Percentiles rank a stretch among this genome's conserved stretches.
Conservation (phyloP, 1,140 invertebrate species). For the Geopemphigus sp. region DNA sequence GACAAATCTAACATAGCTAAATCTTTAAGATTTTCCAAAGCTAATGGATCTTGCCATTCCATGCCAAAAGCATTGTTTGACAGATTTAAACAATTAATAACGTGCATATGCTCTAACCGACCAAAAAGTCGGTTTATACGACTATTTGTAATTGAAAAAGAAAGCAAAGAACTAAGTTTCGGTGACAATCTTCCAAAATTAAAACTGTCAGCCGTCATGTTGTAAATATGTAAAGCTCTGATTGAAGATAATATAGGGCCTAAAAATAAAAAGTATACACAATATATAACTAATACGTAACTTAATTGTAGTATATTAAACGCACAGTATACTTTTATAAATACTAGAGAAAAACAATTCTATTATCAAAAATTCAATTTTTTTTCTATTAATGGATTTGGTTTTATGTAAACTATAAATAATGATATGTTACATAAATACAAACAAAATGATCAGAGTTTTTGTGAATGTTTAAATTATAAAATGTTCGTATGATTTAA, state of each 20-base stretch:
- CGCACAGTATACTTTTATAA: too few species aligned
- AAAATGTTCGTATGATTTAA: too few species aligned
- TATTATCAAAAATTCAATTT: too few species aligned
- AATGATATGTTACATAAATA: background rate
- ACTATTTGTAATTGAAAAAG: slow-evolving; percentile 47
- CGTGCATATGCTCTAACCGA: slow-evolving; percentile 2
- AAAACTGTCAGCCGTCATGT: slow-evolving; percentile 41
- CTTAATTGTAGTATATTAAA: background rate
- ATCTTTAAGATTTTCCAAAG: slow-evolving; percentile 26
- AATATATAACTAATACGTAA: background rate
- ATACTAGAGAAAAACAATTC: too few species aligned
- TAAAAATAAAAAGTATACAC: background rate
- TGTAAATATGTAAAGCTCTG: slow-evolving; percentile 35
- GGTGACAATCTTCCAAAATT: slow-evolving; percentile 33
- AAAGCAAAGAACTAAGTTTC: slow-evolving; percentile 12
- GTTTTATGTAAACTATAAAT: background rate
- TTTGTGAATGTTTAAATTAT: too few species aligned
- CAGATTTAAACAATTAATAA: slow-evolving; percentile 33
- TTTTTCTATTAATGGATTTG: too few species aligned
- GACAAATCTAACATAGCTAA: slow-evolving; percentile 41
- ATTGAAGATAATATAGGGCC: slow-evolving; percentile 22
- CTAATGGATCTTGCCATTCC: slow-evolving; percentile 41
- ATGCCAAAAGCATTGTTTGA: slow-evolving; percentile 42
- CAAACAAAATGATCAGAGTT: background rate
- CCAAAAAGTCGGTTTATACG: slow-evolving; percentile 26